Base-by-base conservation (phyloP, 2,113 vertebrate species). In the Oryzias celebensis region DNA sequence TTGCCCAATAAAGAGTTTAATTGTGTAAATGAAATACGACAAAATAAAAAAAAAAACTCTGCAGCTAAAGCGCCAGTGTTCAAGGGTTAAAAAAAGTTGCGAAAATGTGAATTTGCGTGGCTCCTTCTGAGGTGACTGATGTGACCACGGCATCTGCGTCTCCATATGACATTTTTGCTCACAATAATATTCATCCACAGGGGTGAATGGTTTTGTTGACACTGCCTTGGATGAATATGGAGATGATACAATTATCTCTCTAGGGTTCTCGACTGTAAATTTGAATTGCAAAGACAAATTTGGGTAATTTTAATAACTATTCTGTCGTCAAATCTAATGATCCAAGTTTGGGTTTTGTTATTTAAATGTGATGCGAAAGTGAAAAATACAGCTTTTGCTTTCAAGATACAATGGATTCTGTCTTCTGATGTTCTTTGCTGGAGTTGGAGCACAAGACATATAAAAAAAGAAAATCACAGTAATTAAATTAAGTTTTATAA, bases 231-330 rank as follows among this genome's bases (percentile, higher is more conserved):
- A 80, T 84, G 82, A 84, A 82, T 86, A 82, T 80, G 79, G 73
- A 80, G 57, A 76, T 61, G 71, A 73, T 58, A 46, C 64, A 81
- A 87, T 80, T 68, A 85, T 74, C 83, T 61, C 83, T 68, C 63
- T 43, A 7, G 78, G 85, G 81, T 65, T 73, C 58, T 64, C 43
- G 62, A 58, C 69, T 65, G 76, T 72, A 31, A 44, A 85, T 87
- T 77, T 77, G 71, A 87, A 80, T 84, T 84, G 79, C 76, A 78
- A 74, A 80, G 68, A 62, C 24, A 71, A 65, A 73, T 85, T 79
- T 81, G 69, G 67, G 42, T 80, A 60, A 73, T 83, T 81, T 81
- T 55, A 62, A 81, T 72, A 72, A 73, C 53, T 58, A 53, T 70
- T 72, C 56, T 47, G 57, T 49, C 59, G 54, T 68, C 69, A 75